Evolutionary conservation across 2,888 invertebrate species (phyloP).

Genomic region (Campoletis raptor): DNA sequence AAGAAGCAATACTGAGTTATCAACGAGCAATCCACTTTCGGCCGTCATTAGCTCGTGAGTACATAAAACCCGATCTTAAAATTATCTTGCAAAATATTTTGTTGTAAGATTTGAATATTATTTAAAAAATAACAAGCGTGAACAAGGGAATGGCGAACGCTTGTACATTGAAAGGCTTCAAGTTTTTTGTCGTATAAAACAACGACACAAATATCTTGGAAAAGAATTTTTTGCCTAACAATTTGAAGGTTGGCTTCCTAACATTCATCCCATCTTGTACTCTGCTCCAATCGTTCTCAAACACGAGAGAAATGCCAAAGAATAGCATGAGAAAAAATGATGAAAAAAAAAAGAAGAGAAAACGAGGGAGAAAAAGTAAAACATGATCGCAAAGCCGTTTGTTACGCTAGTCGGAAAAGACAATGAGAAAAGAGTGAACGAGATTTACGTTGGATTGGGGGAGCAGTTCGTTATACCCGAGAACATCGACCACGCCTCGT

Average conservation of each 20-base stretch:
- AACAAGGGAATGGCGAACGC: background rate
- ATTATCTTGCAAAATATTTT: background rate
- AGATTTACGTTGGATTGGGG: conserved; percentile 74
- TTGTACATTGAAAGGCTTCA: background rate
- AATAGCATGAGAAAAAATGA: conserved; percentile 16
- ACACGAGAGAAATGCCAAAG: conserved; percentile 52
- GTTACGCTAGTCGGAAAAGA: conserved; percentile 59
- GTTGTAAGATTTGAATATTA: background rate
- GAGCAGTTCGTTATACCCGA: conserved; percentile 73
- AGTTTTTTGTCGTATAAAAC: background rate
- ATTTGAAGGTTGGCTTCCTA: conserved; percentile 61
- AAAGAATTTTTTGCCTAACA: conserved; percentile 71
- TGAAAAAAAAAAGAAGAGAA: conserved; percentile 16
- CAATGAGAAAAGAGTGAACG: conserved; percentile 52
- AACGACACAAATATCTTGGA: conserved; percentile 64
- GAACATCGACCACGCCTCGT: conserved; percentile 64
- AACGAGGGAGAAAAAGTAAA: conserved; percentile 3
- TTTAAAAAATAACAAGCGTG: background rate
- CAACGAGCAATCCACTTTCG: conserved; percentile 96
- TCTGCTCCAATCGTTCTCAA: conserved; percentile 10
- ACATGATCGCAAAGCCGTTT: conserved; percentile 57
- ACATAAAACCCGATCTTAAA: conserved; percentile 25
- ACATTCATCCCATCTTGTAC: conserved; percentile 52
- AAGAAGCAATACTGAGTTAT: conserved; percentile 96
- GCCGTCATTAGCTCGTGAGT: conserved; percentile 97